phyloP scores from a whole-genome alignment of 2,888 invertebrate genomes.

The Stenodema calcarata region DNA sequence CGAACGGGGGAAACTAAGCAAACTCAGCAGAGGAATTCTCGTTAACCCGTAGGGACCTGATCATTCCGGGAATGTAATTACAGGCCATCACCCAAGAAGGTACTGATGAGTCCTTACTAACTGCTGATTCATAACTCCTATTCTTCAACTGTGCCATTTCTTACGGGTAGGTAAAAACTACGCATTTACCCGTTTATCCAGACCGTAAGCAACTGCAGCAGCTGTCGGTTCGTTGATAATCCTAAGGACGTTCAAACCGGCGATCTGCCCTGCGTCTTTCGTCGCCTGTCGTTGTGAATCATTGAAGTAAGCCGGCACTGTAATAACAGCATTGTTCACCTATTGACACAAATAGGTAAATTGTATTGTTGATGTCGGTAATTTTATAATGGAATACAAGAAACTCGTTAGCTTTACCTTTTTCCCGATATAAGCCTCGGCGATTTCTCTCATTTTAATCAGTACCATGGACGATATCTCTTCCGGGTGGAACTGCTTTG shows the following conservation, averaged over 20 bases:
- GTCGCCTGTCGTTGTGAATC: conserved; percentile 73
- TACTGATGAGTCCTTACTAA: too few species aligned
- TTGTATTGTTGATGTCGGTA: too few species aligned
- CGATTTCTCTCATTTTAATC: conserved; percentile 67
- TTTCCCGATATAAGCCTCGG: conserved; percentile 62
- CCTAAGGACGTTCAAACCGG: conserved; percentile 70
- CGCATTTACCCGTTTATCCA: conserved; percentile 62
- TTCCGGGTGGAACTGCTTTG: conserved; percentile 64
- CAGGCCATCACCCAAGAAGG: too few species aligned
- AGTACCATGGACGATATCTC: conserved; percentile 69
- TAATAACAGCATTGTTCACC: conserved; percentile 66
- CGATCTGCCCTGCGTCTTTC: conserved; percentile 70
- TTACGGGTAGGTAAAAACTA: not conserved
- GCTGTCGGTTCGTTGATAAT: conserved; percentile 68
- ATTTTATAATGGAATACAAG: too few species aligned
- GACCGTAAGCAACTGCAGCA: conserved; percentile 65
- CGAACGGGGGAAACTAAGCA: too few species aligned
- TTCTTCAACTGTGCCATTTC: too few species aligned
- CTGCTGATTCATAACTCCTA: too few species aligned
- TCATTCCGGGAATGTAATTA: too few species aligned
- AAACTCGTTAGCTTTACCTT: too few species aligned
- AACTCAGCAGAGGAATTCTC: too few species aligned
- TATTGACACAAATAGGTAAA: not conserved
- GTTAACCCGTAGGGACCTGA: too few species aligned
- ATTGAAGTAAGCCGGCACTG: conserved; percentile 71